A percentile compares a stretch with the other conserved stretches of the same genome.
phyloP scores from a whole-genome alignment of 1,140 invertebrate genomes.

The Drosophila sp. region DNA sequence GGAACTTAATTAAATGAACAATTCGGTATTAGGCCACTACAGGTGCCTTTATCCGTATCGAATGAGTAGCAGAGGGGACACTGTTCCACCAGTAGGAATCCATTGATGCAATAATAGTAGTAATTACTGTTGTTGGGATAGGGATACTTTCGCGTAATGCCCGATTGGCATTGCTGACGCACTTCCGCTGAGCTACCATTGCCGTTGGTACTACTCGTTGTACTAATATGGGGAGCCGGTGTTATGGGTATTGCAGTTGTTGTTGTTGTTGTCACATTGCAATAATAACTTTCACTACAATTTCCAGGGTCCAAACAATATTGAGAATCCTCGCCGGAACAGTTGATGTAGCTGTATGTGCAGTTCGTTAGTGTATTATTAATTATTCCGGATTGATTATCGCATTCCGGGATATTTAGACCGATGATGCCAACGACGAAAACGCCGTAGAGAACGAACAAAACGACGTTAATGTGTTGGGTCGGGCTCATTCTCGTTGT shows the following conservation, averaged over 20 bases:
- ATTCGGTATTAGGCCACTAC: constrained; percentile 32
- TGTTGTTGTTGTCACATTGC: not conserved
- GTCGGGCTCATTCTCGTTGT: constrained; percentile 56
- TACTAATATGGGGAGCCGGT: not conserved
- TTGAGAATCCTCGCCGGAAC: constrained; percentile 36
- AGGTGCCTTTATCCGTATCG: constrained; percentile 31
- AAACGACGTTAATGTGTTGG: constrained; percentile 32
- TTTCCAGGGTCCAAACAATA: constrained; percentile 29
- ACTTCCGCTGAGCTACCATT: constrained; percentile 35
- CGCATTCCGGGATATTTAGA: constrained; percentile 49
- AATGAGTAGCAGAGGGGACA: constrained; percentile 67
- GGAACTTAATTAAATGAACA: constrained; percentile 53
- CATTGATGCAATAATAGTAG: constrained; percentile 66
- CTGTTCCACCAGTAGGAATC: constrained; percentile 67
- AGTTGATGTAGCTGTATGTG: constrained; percentile 44
- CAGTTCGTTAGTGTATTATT: constrained; percentile 48
- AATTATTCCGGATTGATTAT: constrained; percentile 12
- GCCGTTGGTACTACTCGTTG: not conserved
- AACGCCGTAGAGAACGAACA: constrained; percentile 21
- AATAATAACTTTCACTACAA: constrained; percentile 37
- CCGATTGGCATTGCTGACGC: constrained; percentile 41
- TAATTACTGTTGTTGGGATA: constrained; percentile 79
- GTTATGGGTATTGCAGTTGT: not conserved
- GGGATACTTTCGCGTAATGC: constrained; percentile 53
- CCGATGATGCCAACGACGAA: constrained; percentile 25